These are phyloP conservation scores for Drosophila nebulosa DNA, from an alignment of 1,140 invertebrate species.

Conservation along the genomic window DNA sequence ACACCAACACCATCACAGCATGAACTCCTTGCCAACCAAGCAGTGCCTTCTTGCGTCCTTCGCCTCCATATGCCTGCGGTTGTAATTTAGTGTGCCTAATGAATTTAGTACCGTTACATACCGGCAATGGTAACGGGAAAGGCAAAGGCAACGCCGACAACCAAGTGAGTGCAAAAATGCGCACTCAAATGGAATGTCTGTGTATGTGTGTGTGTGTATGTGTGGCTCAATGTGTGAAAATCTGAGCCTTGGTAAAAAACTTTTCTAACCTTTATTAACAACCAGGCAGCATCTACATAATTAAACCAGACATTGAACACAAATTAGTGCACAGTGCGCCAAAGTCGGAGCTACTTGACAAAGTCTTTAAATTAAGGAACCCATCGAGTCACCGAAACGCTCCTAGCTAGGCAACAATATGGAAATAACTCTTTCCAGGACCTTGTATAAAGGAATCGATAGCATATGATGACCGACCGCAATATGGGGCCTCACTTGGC, in stretches of 20 bases:
- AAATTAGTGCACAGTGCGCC: not conserved
- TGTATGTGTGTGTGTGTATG: conserved; percentile 7
- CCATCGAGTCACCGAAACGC: too few relatives aligned
- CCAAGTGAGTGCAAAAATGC: conserved; percentile 75
- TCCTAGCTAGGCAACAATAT: too few relatives aligned
- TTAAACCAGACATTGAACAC: conserved; percentile 55
- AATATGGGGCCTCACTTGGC: too few relatives aligned
- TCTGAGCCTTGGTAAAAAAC: conserved; percentile 63
- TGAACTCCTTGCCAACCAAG: not conserved
- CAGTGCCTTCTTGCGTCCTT: not conserved
- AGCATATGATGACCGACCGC: too few relatives aligned
- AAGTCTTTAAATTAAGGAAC: not conserved
- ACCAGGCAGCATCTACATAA: conserved; percentile 57
- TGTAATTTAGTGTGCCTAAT: conserved; percentile 79
- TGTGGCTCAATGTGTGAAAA: conserved; percentile 60
- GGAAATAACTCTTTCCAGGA: too few relatives aligned
- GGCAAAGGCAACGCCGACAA: conserved; percentile 7
- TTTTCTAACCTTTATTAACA: conserved; percentile 78
- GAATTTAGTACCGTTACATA: conserved; percentile 78
- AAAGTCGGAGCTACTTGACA: not conserved
- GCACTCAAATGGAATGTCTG: conserved; percentile 62
- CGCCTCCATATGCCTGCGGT: conserved; percentile 59
- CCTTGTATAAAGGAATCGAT: too few relatives aligned
- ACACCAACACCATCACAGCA: conserved; percentile 24
- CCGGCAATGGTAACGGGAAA: conserved; percentile 19